Conservation (phyloP, 2,888 invertebrate species). For the Acronicta leporina region DNA sequence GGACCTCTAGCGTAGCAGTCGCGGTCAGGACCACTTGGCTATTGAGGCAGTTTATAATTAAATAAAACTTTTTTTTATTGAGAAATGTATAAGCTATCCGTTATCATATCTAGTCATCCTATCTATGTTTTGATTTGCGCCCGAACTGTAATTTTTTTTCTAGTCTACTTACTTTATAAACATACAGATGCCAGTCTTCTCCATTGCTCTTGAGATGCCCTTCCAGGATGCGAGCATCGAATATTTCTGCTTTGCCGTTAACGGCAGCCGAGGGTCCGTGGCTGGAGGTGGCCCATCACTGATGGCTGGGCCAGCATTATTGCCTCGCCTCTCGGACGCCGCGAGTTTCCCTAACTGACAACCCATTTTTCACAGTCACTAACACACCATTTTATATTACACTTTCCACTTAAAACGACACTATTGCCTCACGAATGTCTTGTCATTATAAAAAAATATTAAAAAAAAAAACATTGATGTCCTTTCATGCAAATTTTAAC, state of each 20-base stretch:
- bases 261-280: slow-evolving; percentile 93
- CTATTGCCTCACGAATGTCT: slow-evolving; percentile 14
- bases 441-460: slow-evolving; percentile 30
- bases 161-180: slow-evolving; percentile 94
- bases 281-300: slow-evolving; percentile 91
- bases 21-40: too few relatives aligned
- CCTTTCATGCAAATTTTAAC: slow-evolving; percentile 15
- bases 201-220: slow-evolving; percentile 96
- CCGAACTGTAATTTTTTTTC: too few relatives aligned
- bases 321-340: slow-evolving; percentile 85
- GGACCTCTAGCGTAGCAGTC: too few relatives aligned
- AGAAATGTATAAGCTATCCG: too few relatives aligned
- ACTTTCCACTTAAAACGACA: slow-evolving; percentile 35
- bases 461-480: slow-evolving; percentile 23
- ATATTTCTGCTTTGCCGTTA: slow-evolving; percentile 96
- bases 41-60: too few relatives aligned
- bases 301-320: slow-evolving; percentile 76
- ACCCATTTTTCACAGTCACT: slow-evolving; percentile 88
- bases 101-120: too few relatives aligned
- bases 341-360: slow-evolving; percentile 94
- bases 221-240: slow-evolving; percentile 97
- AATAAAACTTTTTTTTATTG: too few relatives aligned
- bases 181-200: slow-evolving; percentile 96
- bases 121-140: too few relatives aligned
- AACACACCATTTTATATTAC: slow-evolving; percentile 47